These are phyloP conservation scores for Seladonia tumulorum DNA, from an alignment of 2,888 invertebrate species.

Conservation along the genomic window DNA sequence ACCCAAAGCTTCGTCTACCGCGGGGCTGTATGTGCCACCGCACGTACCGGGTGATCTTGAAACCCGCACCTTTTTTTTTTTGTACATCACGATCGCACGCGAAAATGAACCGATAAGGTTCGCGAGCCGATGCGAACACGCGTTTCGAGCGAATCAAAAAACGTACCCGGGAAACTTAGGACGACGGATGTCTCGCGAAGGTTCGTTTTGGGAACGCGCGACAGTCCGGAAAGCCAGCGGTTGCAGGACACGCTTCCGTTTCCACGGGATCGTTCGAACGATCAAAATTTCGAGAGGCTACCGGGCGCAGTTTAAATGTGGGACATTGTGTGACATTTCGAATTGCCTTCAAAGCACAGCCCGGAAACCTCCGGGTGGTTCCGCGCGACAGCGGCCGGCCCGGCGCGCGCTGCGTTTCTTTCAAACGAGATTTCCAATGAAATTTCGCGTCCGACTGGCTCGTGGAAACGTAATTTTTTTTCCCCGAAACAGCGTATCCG, in stretches of 20 bases:
- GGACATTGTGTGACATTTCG: neutral
- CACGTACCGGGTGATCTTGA: conserved; percentile 79
- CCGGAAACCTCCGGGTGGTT: neutral
- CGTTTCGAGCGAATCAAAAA: neutral
- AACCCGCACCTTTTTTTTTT: conserved; percentile 53
- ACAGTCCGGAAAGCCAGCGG: neutral
- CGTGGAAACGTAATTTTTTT: conserved; percentile 12
- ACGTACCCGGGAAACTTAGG: neutral
- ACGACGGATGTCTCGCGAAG: neutral
- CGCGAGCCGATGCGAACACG: neutral
- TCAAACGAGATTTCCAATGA: conserved; percentile 7
- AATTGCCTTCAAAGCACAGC: neutral
- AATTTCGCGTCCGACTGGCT: neutral
- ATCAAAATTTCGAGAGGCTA: neutral
- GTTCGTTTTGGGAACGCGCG: too few relatives aligned
- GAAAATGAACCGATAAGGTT: neutral
- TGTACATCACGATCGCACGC: neutral
- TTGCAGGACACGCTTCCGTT: neutral
- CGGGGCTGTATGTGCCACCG: conserved; percentile 81
- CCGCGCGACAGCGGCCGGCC: neutral
- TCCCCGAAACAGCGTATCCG: neutral
- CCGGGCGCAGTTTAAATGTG: neutral
- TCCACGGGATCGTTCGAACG: neutral
- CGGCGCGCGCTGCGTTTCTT: neutral
- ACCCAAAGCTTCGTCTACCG: conserved; percentile 84